Percentiles rank a stretch among this genome's conserved stretches.
Evolutionary conservation across 2,797 vertebrate genomes (phyloP).

Genomic region (Poecile montanus): DNA sequence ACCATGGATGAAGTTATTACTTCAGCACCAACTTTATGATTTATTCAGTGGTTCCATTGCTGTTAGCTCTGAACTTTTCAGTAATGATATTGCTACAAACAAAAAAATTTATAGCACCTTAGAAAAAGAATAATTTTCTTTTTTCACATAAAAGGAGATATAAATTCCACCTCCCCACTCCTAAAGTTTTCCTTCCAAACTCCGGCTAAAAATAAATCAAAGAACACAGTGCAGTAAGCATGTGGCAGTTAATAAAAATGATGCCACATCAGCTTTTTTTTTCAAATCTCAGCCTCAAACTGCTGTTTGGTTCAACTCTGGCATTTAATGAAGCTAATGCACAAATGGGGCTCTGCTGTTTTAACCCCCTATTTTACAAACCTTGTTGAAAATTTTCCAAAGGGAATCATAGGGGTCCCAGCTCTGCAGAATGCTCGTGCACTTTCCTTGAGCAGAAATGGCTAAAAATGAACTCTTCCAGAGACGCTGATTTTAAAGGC

Average conservation of each 20-base stretch:
- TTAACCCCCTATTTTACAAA: background rate
- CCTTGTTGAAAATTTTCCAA: rapidly evolving
- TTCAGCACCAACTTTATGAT: background rate
- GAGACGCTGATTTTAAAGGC: background rate
- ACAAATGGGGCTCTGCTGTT: background rate
- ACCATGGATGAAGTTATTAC: background rate
- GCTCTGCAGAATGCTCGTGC: background rate
- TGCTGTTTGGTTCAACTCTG: background rate
- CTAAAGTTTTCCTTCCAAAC: background rate
- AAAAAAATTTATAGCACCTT: background rate
- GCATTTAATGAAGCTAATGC: background rate
- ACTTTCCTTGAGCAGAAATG: background rate
- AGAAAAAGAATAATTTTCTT: background rate
- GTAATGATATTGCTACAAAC: background rate
- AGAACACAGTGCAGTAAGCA: background rate
- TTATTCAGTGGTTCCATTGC: background rate
- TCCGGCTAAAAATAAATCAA: background rate
- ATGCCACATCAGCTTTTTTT: background rate
- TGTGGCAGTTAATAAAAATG: background rate
- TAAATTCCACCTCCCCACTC: background rate
- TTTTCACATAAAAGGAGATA: background rate
- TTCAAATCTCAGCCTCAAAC: background rate
- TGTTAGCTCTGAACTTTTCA: background rate
- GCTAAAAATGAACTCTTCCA: background rate
- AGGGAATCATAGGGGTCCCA: background rate